Evolutionary conservation across 2,888 invertebrate species (phyloP), one percentile per base, ranked within the genome.

Genomic region (Acrocyrtus sp.): DNA sequence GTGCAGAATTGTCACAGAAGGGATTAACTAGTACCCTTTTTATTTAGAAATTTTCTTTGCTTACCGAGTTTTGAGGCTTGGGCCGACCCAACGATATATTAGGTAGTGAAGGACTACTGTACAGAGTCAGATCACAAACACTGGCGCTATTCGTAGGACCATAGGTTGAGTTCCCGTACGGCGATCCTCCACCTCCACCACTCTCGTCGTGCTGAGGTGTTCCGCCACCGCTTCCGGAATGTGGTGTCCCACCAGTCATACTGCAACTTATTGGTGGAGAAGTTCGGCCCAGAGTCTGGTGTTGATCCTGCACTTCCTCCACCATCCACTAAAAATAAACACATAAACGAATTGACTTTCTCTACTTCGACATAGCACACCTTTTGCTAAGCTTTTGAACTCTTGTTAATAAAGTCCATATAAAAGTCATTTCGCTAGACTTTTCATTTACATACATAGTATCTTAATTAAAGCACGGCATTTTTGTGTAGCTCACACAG

Each of bases 51-150:
- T 17, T 4, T 10, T n/a, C 8, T 4, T 3, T 21, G 54, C 66
- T 70, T 72, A 78, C 66, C 77, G 80, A 24, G 78, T 79, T 74
- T 80, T 75, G 70, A 41, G 78, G 80, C 67, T 78, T 92, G 78
- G 94, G 94, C 82, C 93, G 88, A 68, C 95, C 96, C 82, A 97
- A 88, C 75, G 96, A 96, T 84, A 97, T 97, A 87, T 97, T 97
- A 83, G 97, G 97, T 92, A 97, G 91, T 82, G 96, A 96, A 68
- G 96, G 96, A 82, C 95, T 95, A 82, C 94, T 95, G 87, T 96
- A 96, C 76, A 96, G 89, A 70, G 85, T 84, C 82, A 92, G 85
- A 85, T 92, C 89, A 85, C 87, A 91, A 85, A 87, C 91, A 87
- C 86, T 92, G 85, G 87, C 90, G 51, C 80, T 81, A 53, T 76